A percentile compares a stretch with the other conserved stretches of the same genome.
Conservation (phyloP, 2,888 invertebrate genomes). For the Trimorus sp. region DNA sequence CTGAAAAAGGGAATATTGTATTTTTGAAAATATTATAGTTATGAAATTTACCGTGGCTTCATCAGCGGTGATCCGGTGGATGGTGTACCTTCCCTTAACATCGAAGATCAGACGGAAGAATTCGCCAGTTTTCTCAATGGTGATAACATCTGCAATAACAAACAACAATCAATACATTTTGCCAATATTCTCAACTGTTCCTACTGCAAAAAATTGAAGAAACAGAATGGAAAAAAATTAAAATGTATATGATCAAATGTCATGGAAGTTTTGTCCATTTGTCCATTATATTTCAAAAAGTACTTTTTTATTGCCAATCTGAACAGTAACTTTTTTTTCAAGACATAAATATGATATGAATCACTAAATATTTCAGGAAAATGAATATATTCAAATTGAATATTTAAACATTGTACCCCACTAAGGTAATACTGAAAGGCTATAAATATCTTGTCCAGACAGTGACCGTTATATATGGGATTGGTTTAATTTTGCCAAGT, state of each 20-base stretch:
- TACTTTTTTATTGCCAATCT: too few relatives aligned
- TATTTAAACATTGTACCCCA: slow-evolving; percentile 80
- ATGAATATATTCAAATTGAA: too few relatives aligned
- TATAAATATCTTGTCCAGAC: slow-evolving; percentile 71
- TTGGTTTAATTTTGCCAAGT: slow-evolving; percentile 79
- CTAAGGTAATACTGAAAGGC: slow-evolving; percentile 83
- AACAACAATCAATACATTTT: too few relatives aligned
- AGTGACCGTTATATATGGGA: slow-evolving; percentile 81
- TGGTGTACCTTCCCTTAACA: slow-evolving; percentile 98
- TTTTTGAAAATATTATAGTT: background rate
- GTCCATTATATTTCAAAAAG: background rate
- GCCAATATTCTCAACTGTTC: too few relatives aligned
- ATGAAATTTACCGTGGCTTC: slow-evolving; percentile 92
- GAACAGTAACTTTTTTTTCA: too few relatives aligned
- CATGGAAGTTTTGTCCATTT: too few relatives aligned
- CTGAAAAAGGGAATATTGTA: too few relatives aligned
- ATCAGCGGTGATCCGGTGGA: slow-evolving; percentile 97
- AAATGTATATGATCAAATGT: too few relatives aligned
- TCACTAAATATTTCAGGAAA: too few relatives aligned
- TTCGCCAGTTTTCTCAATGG: slow-evolving; percentile 99
- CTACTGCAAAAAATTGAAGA: too few relatives aligned
- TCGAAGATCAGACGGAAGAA: slow-evolving; percentile 99
- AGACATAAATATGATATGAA: too few relatives aligned
- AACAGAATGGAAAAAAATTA: background rate
- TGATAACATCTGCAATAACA: slow-evolving; percentile 93